Evolutionary conservation across 2,888 invertebrate genomes (phyloP).

Genomic region (Spilarctia lutea): DNA sequence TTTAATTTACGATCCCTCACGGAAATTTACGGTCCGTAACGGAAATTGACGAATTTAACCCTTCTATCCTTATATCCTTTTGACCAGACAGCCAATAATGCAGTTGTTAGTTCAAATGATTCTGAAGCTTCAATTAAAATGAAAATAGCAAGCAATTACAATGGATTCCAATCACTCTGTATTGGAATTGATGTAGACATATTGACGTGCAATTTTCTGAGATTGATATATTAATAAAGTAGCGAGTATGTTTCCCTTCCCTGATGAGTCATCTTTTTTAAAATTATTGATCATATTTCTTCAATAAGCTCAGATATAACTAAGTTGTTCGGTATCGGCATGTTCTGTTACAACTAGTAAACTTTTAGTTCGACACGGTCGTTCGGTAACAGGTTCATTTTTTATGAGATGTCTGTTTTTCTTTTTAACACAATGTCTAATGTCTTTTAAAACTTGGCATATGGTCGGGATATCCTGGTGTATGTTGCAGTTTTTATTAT

Average conservation of each 20-base stretch:
- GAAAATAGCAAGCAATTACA: slow-evolving; percentile 1
- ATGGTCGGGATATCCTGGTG: background rate
- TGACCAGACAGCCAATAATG: slow-evolving; percentile 29
- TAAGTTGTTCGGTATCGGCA: no score
- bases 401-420: no score
- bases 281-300: background rate
- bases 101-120: slow-evolving; percentile 25
- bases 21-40: slow-evolving; percentile 32
- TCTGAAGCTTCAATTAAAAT: slow-evolving; percentile 18
- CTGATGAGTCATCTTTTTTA: no score
- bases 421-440: no score
- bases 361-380: no score
- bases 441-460: background rate
- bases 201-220: slow-evolving; percentile 14
- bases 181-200: slow-evolving; percentile 5
- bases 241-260: background rate
- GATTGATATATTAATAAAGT: background rate
- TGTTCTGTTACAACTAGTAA: no score
- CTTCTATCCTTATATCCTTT: slow-evolving; percentile 14
- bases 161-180: slow-evolving; percentile 8
- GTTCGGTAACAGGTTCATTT: no score
- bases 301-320: no score
- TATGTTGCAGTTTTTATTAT: background rate
- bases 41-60: slow-evolving; percentile 37
- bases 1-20: slow-evolving; percentile 31